A percentile compares a stretch with the other conserved stretches of the same genome.
These are phyloP conservation scores for Chelmon rostratus DNA, from an alignment of 2,797 vertebrate species.

Conservation along the genomic window DNA sequence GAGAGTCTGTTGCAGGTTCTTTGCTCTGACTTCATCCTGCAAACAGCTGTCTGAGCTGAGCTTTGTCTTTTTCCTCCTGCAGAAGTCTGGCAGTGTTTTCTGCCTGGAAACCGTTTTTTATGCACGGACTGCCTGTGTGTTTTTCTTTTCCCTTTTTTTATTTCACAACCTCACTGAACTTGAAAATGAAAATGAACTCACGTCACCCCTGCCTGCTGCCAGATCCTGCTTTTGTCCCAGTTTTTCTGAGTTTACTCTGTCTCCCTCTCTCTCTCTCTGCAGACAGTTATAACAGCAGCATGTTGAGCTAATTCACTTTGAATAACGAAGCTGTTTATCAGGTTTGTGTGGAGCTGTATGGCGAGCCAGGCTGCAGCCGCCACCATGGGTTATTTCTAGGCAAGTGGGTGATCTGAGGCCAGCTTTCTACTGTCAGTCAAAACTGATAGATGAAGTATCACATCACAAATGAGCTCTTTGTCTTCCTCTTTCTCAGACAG, in stretches of 20 bases:
- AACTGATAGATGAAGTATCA: conserved; percentile 13
- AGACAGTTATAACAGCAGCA: not conserved
- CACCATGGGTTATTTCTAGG: conserved; percentile 5
- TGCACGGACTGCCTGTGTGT: conserved; percentile 29
- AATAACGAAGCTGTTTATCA: conserved; percentile 2
- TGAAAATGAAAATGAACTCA: conserved; percentile 66
- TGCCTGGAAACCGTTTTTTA: conserved; percentile 68
- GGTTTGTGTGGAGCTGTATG: not conserved
- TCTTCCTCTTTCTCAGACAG: conserved; percentile 61
- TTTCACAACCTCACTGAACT: conserved; percentile 71
- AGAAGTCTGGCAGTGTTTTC: conserved; percentile 57
- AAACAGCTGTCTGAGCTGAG: conserved; percentile 38
- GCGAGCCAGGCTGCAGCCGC: not conserved
- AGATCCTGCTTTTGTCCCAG: conserved; percentile 51
- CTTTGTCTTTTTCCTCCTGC: conserved; percentile 40
- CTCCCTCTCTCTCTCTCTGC: conserved; percentile 6
- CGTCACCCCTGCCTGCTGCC: conserved; percentile 63
- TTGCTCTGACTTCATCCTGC: conserved; percentile 36
- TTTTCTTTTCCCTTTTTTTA: conserved; percentile 35
- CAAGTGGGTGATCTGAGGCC: conserved; percentile 9
- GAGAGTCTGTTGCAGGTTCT: not conserved
- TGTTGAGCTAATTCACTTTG: conserved; percentile 21
- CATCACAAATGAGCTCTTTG: conserved; percentile 64
- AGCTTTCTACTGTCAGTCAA: conserved; percentile 21
- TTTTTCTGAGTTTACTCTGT: conserved; percentile 26